These are phyloP conservation scores for Poeciliopsis occidentalis DNA, from an alignment of 2,113 vertebrate genomes.

Conservation along the genomic window DNA sequence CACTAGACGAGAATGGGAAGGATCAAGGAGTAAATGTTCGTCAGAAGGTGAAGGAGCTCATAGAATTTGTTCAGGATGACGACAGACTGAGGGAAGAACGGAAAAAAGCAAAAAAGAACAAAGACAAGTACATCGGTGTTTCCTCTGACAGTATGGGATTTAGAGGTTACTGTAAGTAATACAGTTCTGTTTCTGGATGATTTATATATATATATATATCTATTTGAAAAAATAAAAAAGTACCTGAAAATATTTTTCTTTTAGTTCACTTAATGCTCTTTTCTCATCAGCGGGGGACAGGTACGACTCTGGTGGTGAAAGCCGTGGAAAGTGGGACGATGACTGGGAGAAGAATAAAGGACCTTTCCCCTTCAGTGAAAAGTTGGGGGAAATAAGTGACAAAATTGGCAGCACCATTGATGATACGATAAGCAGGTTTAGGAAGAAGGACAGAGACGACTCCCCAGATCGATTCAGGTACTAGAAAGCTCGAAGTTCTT, in stretches of 20 bases:
- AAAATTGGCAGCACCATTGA: conserved; percentile 98
- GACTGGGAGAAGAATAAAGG: conserved; percentile 94
- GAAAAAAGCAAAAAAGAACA: conserved; percentile 98
- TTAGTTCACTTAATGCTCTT: not conserved
- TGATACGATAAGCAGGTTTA: conserved; percentile 95
- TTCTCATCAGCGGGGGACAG: conserved; percentile 81
- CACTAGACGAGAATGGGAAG: conserved; percentile 94
- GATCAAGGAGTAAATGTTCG: conserved; percentile 98
- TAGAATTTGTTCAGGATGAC: conserved; percentile 97
- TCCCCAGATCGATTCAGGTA: conserved; percentile 97
- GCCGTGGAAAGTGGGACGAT: conserved; percentile 91
- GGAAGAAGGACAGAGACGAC: conserved; percentile 94
- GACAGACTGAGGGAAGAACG: conserved; percentile 94
- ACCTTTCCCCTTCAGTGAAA: conserved; percentile 94
- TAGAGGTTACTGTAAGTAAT: conserved; percentile 85
- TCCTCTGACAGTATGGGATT: conserved; percentile 92
- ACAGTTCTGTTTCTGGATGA: not conserved
- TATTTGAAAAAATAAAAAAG: not conserved
- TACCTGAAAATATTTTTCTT: no score
- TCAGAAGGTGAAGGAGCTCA: conserved; percentile 97
- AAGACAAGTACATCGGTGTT: conserved; percentile 97
- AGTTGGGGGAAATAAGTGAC: conserved; percentile 93
- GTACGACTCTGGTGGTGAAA: conserved; percentile 85
- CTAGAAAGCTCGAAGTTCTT: not conserved
- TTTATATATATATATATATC: not conserved